Evolutionary conservation across 2,113 vertebrate species (phyloP), one percentile per base, ranked within the genome.

Genomic region (Thalassarche chlororhynchos): DNA sequence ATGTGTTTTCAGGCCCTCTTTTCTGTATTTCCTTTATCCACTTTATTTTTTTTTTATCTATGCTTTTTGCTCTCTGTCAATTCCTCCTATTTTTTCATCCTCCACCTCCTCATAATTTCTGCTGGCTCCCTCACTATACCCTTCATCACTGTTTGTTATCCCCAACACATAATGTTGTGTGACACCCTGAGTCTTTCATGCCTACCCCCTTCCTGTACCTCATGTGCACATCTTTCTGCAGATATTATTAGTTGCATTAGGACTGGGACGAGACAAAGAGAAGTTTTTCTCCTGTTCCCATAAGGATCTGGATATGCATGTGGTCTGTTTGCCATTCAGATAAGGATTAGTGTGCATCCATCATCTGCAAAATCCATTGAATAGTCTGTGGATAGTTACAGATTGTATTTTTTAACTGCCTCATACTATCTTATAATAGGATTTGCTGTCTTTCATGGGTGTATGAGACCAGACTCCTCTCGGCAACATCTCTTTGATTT

Each of bases 111-210:
- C 8, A 1, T 17, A 23, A 49, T 83, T 81, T 38, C 38, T 26
- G 16, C 32, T 15, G 31, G 8, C 34, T 65, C 49, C 11, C 52
- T 78, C 40, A 4, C 66, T 9, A 1, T 14, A 13, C 6, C n/a
- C 31, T 77, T 57, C n/a, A 42, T 9, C 46, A 2, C 34, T 65
- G 38, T 62, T 84, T 82, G 18, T 23, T 61, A 31, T 38, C 18
- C 29, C 29, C 26, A 17, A 17, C 13, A 6, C 17, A 5, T 28
- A 28, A 6, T 0, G 1, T 9, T 44, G 17, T 0, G 7, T 12
- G 16, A 74, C 31, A 26, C 24, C 36, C 26, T 18, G 13, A 14
- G 31, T 55, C 49, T n/a, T 65, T 51, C 1, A 1, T 21, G 16
- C 25, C 75, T 9, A 2, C 23, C 38, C 71, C 51, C 51, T 38